Evolutionary conservation across 1,140 invertebrate genomes (phyloP).

Genomic region (Tribolium madens): DNA sequence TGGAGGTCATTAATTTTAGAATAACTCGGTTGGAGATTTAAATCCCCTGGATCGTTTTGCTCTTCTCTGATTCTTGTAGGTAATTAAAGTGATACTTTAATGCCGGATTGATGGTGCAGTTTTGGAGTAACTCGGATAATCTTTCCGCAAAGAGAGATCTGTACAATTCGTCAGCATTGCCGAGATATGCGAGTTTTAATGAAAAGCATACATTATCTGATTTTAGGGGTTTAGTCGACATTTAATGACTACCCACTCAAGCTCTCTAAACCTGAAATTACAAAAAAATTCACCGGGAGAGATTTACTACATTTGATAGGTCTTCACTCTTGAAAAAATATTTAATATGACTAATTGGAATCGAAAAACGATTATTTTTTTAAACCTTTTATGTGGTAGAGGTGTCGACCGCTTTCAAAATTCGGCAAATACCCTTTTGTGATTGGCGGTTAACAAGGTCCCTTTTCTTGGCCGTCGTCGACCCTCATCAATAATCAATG

Average conservation of each 20-base stretch:
- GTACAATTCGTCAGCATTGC: constrained; percentile 1
- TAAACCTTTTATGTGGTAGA: too few relatives aligned
- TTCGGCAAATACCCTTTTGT: background rate
- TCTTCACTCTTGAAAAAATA: too few relatives aligned
- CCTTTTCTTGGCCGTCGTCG: background rate
- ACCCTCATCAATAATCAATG: constrained; percentile 14
- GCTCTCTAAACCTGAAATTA: too few relatives aligned
- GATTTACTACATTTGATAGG: too few relatives aligned
- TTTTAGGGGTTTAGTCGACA: background rate
- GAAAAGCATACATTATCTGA: background rate
- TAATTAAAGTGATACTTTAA: constrained; percentile 36
- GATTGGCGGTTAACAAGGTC: background rate
- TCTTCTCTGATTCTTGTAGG: constrained; percentile 24
- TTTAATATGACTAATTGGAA: too few relatives aligned
- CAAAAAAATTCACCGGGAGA: too few relatives aligned
- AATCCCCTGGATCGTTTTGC: constrained; percentile 12
- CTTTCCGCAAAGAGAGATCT: background rate
- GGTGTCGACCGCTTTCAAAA: background rate
- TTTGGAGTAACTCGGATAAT: background rate
- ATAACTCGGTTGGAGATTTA: constrained; percentile 6
- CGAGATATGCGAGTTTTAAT: background rate
- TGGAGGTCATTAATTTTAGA: constrained; percentile 19
- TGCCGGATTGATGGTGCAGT: constrained; percentile 19
- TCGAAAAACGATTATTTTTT: too few relatives aligned
- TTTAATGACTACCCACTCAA: too few relatives aligned